Conservation (phyloP, 1,140 invertebrate genomes). For the Oncopodura yosiiana region DNA sequence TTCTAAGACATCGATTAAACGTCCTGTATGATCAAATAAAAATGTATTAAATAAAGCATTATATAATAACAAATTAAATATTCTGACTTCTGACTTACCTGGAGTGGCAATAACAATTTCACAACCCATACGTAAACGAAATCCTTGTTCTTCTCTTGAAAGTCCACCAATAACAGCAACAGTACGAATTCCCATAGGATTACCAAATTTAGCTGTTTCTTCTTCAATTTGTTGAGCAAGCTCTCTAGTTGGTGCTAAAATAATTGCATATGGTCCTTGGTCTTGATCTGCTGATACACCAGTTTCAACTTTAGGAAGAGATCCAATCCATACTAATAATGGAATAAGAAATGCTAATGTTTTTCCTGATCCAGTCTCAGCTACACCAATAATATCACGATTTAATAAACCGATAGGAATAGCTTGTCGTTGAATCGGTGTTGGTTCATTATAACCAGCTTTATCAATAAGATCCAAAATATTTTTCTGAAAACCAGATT, state of each 20-base stretch:
- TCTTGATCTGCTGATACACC: slow-evolving; percentile 80
- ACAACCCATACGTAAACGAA: slow-evolving; percentile 88
- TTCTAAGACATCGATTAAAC: slow-evolving; percentile 97
- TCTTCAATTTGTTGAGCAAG: slow-evolving; percentile 99
- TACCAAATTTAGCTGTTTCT: slow-evolving; percentile 95
- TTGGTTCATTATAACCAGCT: slow-evolving; percentile 95
- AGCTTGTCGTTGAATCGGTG: slow-evolving; percentile 97
- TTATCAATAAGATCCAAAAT: slow-evolving; percentile 90
- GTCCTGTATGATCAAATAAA: no score
- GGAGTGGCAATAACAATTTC: slow-evolving; percentile 99
- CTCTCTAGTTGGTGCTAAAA: slow-evolving; percentile 95
- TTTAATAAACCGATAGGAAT: slow-evolving; percentile 97
- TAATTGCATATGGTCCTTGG: slow-evolving; percentile 96
- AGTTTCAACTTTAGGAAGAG: slow-evolving; percentile 87
- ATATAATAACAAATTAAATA: no score
- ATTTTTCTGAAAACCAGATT: slow-evolving; percentile 81
- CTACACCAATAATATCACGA: slow-evolving; percentile 98
- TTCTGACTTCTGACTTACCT: no score
- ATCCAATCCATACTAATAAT: slow-evolving; percentile 94
- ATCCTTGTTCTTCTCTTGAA: slow-evolving; percentile 96
- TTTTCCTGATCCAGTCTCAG: slow-evolving; percentile 97
- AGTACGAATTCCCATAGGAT: slow-evolving; percentile 85
- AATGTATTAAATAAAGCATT: no score
- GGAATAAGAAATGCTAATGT: slow-evolving; percentile 97
- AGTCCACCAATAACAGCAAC: slow-evolving; percentile 97